Base-by-base conservation (phyloP, 2,888 invertebrate species). In the Parochlus steinenii region DNA sequence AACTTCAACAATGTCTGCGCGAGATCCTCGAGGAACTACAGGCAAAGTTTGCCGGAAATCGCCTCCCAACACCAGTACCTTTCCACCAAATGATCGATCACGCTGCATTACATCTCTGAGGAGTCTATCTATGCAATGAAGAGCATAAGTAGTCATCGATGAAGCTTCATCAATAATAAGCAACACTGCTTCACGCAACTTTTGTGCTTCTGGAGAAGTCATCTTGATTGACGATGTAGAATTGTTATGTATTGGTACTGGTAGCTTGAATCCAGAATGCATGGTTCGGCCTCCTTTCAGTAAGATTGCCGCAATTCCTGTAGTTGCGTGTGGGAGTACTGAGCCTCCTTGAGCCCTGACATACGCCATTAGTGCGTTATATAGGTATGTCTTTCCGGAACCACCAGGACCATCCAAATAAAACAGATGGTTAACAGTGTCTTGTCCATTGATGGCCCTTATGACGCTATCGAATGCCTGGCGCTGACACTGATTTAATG, bases 1-100 rank as follows among this genome's bases (percentile, higher is more conserved):
- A 6, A 37, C 40, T 12, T 40, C 38, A 15, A 41, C 33, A 23
- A 38, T 38, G 27, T 35, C 39, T 4, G 30, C 33, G 18, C n/a
- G 10, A 15, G 31, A 34, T 7, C 24, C 19, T 31, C 26, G 43
- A 42, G 50, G 46, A 40, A 52, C 47, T 17, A 50, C 47, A 40
- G 49, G 48, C 25, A 51, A 39, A 40, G 49, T 49, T 46, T 51
- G 51, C 7, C 47, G 43, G 41, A 53, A 52, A 51, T 52, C 50
- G 22, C 48, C 49, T 41, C 49, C 33, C 20, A 51, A 42, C 32
- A 52, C 36, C 41, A 51, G 46, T 42, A 49, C 41, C 18, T 44
- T 43, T 19, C 48, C 48, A 39, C 49, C 50, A 43, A 52, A 47
- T n/a, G n/a, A n/a, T n/a, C n/a, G n/a, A n/a, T n/a, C n/a, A n/a